Evolutionary conservation across 2,797 vertebrate genomes (phyloP).

Genomic region (Ptychobarbus kaznakovi): DNA sequence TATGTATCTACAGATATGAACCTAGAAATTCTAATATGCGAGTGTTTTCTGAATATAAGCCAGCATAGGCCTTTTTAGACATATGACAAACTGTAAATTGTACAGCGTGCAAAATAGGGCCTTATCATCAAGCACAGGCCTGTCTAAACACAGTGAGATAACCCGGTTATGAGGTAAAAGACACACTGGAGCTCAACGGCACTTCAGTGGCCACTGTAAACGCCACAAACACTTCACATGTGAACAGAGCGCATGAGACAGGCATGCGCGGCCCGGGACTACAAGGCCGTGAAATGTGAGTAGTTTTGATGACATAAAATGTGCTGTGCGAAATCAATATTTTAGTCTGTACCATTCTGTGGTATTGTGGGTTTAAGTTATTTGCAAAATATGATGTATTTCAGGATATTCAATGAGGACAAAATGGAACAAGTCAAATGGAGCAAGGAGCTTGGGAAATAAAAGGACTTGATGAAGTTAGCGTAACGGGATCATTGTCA

Average conservation of each 20-base stretch:
- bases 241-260: slow-evolving; percentile 21
- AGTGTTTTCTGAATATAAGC: background rate
- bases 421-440: background rate
- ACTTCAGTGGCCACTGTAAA: slow-evolving; percentile 7
- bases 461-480: slow-evolving; percentile 8
- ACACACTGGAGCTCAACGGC: slow-evolving; percentile 31
- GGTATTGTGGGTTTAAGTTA: background rate
- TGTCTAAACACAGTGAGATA: slow-evolving; percentile 44
- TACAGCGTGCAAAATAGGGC: background rate
- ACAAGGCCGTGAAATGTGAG: slow-evolving; percentile 54
- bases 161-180: background rate
- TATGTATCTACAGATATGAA: background rate
- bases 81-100: background rate
- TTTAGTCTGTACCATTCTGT: background rate
- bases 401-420: background rate
- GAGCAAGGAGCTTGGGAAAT: background rate
- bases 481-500: background rate
- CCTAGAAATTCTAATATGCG: background rate
- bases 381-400: background rate
- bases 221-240: slow-evolving; percentile 27
- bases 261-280: background rate
- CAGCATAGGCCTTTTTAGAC: background rate
- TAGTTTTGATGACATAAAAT: slow-evolving; percentile 26
- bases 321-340: background rate
- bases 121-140: slow-evolving; percentile 43